Base-by-base conservation (phyloP, 1,140 invertebrate genomes). In the Euglossa dilemma region DNA sequence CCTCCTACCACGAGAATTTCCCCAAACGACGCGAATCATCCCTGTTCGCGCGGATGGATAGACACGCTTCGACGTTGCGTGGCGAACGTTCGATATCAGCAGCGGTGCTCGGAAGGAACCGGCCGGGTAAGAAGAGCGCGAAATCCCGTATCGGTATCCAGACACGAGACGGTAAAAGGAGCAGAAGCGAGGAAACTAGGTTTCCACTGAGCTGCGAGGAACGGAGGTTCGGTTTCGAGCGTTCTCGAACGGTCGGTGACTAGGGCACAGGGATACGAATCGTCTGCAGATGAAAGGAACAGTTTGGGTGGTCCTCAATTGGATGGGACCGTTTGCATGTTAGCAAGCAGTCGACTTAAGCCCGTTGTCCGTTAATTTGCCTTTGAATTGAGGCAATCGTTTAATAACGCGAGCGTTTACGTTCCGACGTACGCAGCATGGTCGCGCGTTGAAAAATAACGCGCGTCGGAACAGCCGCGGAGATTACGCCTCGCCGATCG, bases 241-340 rank as follows among this genome's bases (percentile, higher is more conserved):
- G 50, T 61, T 77, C 61, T 59, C 23, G 28, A 52, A 52, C 54
- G 70, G 54, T 25, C 70, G 50, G n/a, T 50, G n/a, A 54, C 52
- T 72, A 63, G 61, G 43, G 36, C 36, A 45, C 16, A 56, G 61
- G 63, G 76, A 79, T 63, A 73, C 79, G 47, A 74, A 75, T 75
- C 74, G 74, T 85, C 72, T 78, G 18, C 56, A 86, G 59, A 72
- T 63, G 63, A 23, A 25, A 76, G 43, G 12, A 59, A 45, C 69
- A 86, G 61, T 92, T 92, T 93, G 92, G 92, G 92, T 93, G 92
- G 92, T 93, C 92, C 87, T 83, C 89, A 92, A 93, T 93, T 92
- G 91, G 88, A 89, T 86, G 87, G 90, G 91, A 87, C 91, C 89
- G 90, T 85, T 87, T 81, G 88, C 83, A 89, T 92, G 92, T 92